Conservation (phyloP, 92 coral and sea anemone species). For the Porites lobata region DNA sequence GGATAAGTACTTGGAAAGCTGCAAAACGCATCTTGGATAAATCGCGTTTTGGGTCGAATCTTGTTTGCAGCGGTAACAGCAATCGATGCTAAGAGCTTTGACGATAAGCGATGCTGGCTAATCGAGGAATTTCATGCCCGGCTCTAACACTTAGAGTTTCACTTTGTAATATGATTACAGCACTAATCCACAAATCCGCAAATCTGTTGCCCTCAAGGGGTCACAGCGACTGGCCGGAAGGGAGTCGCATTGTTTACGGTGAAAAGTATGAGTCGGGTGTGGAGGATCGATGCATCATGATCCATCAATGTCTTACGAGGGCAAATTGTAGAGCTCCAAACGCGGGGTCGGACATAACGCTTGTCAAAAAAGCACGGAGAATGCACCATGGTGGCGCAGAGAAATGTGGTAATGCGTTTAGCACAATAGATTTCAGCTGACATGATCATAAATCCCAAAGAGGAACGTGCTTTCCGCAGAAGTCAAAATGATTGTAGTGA, state of each 20-base stretch:
- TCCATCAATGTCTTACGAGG: constrained; percentile 45
- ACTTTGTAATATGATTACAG: constrained; percentile 60
- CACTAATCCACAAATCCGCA: constrained; percentile 59
- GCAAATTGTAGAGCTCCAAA: constrained; percentile 52
- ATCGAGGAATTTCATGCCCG: constrained; percentile 21
- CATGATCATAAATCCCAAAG: constrained; percentile 11
- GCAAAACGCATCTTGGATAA: constrained; percentile 11
- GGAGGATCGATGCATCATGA: constrained; percentile 37
- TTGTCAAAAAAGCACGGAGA: constrained; percentile 36
- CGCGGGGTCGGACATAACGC: constrained; percentile 50
- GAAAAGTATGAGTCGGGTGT: constrained; percentile 57
- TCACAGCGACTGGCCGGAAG: constrained; percentile 48
- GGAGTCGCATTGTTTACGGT: constrained; percentile 55
- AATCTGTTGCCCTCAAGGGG: constrained; percentile 64
- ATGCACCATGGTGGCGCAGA: constrained; percentile 46
- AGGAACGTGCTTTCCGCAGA: constrained; percentile 52
- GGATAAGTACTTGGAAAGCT: constrained; percentile 26
- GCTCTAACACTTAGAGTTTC: constrained; percentile 3
- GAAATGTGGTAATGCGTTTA: constrained; percentile 29
- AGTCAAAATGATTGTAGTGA: not conserved
- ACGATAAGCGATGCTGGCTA: not conserved
- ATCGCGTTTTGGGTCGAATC: not conserved
- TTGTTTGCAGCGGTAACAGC: not conserved
- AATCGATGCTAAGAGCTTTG: not conserved
- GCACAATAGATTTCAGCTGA: constrained; percentile 11